phyloP scores from a whole-genome alignment of 1,140 invertebrate species.

The Drosophila dunni region DNA sequence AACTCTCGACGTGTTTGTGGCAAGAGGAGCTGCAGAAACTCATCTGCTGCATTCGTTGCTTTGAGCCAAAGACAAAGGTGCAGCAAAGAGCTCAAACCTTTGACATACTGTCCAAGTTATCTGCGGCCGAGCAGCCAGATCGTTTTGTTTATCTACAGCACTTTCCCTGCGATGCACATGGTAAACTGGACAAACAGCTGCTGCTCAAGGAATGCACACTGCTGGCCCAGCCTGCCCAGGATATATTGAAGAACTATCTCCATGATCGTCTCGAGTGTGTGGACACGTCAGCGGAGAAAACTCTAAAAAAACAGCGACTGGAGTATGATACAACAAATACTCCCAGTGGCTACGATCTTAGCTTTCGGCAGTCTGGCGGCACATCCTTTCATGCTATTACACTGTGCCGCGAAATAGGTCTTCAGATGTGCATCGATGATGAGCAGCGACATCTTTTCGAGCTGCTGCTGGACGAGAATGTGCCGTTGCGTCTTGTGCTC shows the following conservation, averaged over 20 bases:
- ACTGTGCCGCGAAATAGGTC: constrained; percentile 63
- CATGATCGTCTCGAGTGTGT: constrained; percentile 64
- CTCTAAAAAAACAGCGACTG: constrained; percentile 34
- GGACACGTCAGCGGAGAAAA: constrained; percentile 24
- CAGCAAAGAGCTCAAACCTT: constrained; percentile 67
- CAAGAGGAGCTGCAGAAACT: constrained; percentile 58
- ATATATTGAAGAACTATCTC: constrained; percentile 67
- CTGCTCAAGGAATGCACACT: constrained; percentile 59
- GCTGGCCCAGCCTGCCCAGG: constrained; percentile 53
- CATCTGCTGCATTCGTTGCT: constrained; percentile 64
- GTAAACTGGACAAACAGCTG: constrained; percentile 79
- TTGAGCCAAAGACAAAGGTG: constrained; percentile 53
- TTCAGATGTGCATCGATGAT: constrained; percentile 56
- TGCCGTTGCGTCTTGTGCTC: constrained; percentile 48
- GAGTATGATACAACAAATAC: constrained; percentile 8
- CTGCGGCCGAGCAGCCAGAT: constrained; percentile 82
- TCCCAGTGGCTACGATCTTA: constrained; percentile 42
- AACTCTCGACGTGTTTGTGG: constrained; percentile 60
- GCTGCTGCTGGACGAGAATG: constrained; percentile 53
- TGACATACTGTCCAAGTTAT: constrained; percentile 62
- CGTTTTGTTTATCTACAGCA: constrained; percentile 72
- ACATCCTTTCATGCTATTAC: constrained; percentile 79
- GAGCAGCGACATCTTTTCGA: constrained; percentile 63
- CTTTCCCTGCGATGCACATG: constrained; percentile 85
- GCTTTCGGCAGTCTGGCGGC: constrained; percentile 70